A percentile compares a stretch with the other conserved stretches of the same genome.
phyloP scores from a whole-genome alignment of 2,797 vertebrate genomes.

The Amniataba percoides region DNA sequence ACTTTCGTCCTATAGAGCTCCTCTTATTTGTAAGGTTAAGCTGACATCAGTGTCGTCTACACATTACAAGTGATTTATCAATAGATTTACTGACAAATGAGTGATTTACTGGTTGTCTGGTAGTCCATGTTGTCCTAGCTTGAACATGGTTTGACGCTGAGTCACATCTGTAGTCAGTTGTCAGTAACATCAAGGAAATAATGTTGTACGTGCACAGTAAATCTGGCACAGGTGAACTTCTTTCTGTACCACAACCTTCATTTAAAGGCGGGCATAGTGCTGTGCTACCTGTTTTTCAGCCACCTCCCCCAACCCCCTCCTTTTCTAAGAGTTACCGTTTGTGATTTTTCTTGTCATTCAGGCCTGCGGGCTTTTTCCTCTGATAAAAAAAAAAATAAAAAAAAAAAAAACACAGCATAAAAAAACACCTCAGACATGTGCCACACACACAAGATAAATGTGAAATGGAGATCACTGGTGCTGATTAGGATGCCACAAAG shows the following conservation, averaged over 20 bases:
- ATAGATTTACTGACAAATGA: neutral
- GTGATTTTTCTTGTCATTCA: constrained; percentile 71
- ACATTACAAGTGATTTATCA: neutral
- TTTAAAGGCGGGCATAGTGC: constrained; percentile 28
- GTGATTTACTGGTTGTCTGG: constrained; percentile 8
- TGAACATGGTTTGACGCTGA: neutral
- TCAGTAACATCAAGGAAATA: neutral
- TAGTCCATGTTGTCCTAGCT: neutral
- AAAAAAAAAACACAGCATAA: constrained; percentile 15
- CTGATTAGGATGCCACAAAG: constrained; percentile 72
- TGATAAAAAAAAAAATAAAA: neutral
- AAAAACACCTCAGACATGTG: constrained; percentile 45
- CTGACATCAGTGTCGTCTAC: no score
- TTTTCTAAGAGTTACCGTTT: constrained; percentile 65
- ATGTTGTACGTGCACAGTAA: neutral
- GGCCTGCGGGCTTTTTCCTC: constrained; percentile 54
- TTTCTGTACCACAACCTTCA: neutral
- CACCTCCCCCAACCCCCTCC: neutral
- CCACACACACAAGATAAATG: constrained; percentile 65
- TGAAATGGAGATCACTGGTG: constrained; percentile 58
- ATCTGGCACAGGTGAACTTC: neutral
- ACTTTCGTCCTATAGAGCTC: neutral
- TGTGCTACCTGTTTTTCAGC: constrained; percentile 71
- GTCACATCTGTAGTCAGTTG: neutral
- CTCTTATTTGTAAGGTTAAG: neutral